Base-by-base conservation (phyloP, 2,797 vertebrate genomes). In the Vultur gryphus region DNA sequence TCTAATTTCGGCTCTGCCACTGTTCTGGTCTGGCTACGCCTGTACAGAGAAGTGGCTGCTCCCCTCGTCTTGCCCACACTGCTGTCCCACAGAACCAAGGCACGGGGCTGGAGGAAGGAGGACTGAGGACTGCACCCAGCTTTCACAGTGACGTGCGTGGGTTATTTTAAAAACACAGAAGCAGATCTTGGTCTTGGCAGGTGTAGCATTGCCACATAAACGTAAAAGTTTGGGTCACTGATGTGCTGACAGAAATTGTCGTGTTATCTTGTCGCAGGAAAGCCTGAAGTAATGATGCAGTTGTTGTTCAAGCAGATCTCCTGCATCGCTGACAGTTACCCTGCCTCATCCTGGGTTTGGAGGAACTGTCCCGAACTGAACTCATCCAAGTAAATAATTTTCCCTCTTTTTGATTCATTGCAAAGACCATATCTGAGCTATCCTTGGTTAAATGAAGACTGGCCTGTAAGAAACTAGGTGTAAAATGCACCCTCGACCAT, bases 331-430 rank as follows among this genome's bases (percentile, higher is more conserved):
- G 95, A 97, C 43, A 97, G 98, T 54, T 97, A 97, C 71, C 98
- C 98, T 5, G 91, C 95, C 61, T 96, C 98, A 35, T 95, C 95
- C 52, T 98, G 97, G 98, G 92, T 94, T 71, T 98, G 98, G 98
- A 98, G 76, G 86, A 98, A 84, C 72, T 98, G 98, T 90, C 91
- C 81, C 3, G 58, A 93, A 52, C 87, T 85, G 35, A 84, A 97
- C 28, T 89, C 93, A 80, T 69, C 87, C 93, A 98, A 97, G 98
- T 98, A 98, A 97, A 98, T 92, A 4, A 57, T 57, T 44, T 70
- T 21, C 6, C 29, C 65, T 52, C 71, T 55, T 87, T 90, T 49
- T 71, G 5, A 64, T 64, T n/a, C 12, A 28, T 86, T 59, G 41
- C 37, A 54, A 77, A 83, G 41, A 35, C 9, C 16, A 0, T 57